Base-by-base conservation (phyloP, 2,797 vertebrate genomes). In the Merluccius polli region DNA sequence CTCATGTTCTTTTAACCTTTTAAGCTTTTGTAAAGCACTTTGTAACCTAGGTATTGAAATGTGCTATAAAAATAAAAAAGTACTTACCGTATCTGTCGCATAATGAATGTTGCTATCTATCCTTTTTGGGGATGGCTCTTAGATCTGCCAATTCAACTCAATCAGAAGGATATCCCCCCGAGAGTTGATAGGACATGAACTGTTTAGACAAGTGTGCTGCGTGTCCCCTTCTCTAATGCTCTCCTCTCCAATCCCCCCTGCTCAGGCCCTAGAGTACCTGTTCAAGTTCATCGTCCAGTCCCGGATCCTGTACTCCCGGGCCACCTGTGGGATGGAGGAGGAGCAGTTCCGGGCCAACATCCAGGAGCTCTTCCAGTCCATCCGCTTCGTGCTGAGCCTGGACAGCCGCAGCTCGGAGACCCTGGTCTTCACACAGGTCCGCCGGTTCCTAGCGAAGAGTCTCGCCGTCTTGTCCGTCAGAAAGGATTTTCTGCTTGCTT, bases 211-310 rank as follows among this genome's bases (percentile, higher is more conserved):
- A 63, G 52, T 65, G 59, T 27, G 59, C 59, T 13, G 12, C 59
- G 27, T 12, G 13, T 65, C 3, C 10, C 2, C 69, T 83, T n/a
- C 30, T 24, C 78, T 84, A 74, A 85, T 83, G 38, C 84, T 71
- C 24, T 89, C 41, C 77, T 78, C 74, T 84, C 67, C 12, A 21
- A 31, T 52, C 31, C 63, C 29, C 36, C 32, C 74, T 7, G 84
- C 82, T 72, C 91, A 99, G 98, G 98, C 98, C 70, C 91, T 99
- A 87, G 98, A 99, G 91, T 98, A 98, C 89, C 95, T 99, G 89
- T 99, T 99, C 90, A 99, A 99, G 93, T 99, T 99, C 90, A 99
- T 99, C 73, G 95, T 99, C 80, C 98, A 99, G 92, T 98, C 97
- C 16, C 95, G 98, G n/a, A 96, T 98, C 91, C 93, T 99, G 87